Conservation (phyloP, 2,113 vertebrate species). For the Hippocampus abdominalis region DNA sequence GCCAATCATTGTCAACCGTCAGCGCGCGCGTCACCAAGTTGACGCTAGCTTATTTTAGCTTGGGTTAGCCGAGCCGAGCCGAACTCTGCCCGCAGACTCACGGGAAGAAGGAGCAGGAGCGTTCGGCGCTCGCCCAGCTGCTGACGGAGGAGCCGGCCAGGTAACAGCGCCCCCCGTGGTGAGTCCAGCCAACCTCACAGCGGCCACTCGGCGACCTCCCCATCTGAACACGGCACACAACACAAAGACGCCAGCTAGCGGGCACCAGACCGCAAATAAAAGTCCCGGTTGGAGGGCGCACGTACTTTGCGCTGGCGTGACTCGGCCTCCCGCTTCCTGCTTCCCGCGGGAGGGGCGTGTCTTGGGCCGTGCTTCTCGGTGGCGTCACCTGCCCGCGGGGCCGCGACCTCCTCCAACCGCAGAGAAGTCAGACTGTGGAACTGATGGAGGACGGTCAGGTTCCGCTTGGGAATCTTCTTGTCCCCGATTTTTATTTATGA, state of each 20-base stretch:
- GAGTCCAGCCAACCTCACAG: conserved; percentile 59
- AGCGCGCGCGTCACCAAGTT: no score
- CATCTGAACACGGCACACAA: background rate
- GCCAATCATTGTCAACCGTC: background rate
- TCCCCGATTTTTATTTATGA: no score
- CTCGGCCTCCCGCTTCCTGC: background rate
- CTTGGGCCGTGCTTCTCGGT: conserved; percentile 19
- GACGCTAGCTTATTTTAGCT: no score
- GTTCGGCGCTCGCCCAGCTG: conserved; percentile 66
- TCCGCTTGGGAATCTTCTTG: background rate
- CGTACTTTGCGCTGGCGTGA: conserved; percentile 44
- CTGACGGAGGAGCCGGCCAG: conserved; percentile 53
- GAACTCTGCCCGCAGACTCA: conserved; percentile 13
- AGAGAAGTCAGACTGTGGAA: conserved; percentile 65
- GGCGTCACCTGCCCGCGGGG: conserved; percentile 32
- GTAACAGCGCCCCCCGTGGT: conserved; percentile 61
- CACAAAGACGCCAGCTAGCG: background rate
- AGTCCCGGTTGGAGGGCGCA: no score
- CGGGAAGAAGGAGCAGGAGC: conserved; percentile 58
- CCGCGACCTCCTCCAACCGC: conserved; percentile 45
- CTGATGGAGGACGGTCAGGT: conserved; percentile 25
- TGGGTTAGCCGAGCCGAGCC: no score
- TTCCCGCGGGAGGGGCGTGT: conserved; percentile 35
- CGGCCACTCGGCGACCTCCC: conserved; percentile 33
- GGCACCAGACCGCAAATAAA: no score